These are phyloP conservation scores for Laticauda colubrina DNA, from an alignment of 2,113 vertebrate species.

Conservation along the genomic window DNA sequence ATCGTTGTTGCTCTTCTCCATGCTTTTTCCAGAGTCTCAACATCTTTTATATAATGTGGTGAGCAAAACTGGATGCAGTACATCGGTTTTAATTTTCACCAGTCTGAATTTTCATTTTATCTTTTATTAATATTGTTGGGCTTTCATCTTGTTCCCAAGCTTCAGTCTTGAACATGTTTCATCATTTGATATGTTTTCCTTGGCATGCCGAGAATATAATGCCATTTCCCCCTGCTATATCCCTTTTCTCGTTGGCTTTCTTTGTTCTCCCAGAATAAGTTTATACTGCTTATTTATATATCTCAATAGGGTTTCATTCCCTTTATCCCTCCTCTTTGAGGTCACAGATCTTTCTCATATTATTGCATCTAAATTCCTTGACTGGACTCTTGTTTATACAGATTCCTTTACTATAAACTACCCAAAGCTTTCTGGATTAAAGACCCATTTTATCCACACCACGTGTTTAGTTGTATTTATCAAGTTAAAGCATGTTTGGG, in stretches of 20 bases:
- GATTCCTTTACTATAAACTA: background rate
- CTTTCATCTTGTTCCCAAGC: background rate
- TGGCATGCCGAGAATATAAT: background rate
- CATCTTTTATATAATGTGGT: too few relatives aligned
- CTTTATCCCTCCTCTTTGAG: background rate
- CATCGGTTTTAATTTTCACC: too few relatives aligned
- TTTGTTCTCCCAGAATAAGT: background rate
- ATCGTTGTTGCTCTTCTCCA: too few relatives aligned
- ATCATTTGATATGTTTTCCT: background rate
- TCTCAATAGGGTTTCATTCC: background rate
- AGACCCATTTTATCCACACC: background rate
- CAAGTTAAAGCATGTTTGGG: background rate
- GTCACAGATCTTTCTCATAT: background rate
- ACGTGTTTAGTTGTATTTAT: background rate
- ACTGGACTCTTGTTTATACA: background rate
- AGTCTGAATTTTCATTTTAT: background rate
- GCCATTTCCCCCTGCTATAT: background rate
- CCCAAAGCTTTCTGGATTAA: background rate
- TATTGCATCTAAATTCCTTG: background rate
- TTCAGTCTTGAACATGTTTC: background rate
- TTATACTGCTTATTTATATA: background rate
- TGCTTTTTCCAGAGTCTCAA: too few relatives aligned
- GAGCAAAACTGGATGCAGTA: too few relatives aligned
- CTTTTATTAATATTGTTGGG: background rate
- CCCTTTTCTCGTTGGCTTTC: background rate